Evolutionary conservation across 2,888 invertebrate genomes (phyloP).

Genomic region (Seira musarum): DNA sequence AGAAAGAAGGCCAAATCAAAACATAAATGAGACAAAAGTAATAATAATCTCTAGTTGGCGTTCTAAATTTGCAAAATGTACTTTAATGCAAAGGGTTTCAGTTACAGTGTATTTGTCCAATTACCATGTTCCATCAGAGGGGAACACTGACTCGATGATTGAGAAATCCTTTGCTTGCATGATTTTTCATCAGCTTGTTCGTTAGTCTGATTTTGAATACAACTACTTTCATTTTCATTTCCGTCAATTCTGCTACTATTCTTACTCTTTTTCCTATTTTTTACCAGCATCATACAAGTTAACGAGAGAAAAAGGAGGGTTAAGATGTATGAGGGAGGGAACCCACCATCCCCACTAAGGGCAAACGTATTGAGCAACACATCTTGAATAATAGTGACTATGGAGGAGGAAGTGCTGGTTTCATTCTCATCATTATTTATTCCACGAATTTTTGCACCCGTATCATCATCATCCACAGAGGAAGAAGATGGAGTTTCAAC

Average conservation of each 20-base stretch:
- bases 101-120: conserved; percentile 4
- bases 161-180: not conserved
- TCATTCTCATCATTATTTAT: no score
- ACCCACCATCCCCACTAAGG: not conserved
- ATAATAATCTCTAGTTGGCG: no score
- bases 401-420: not conserved
- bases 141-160: not conserved
- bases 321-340: not conserved
- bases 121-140: conserved; percentile 16
- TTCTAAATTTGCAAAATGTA: no score
- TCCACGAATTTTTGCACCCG: no score
- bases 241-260: not conserved
- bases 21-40: no score
- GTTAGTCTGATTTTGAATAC: no score
- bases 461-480: no score
- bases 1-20: no score
- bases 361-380: not conserved
- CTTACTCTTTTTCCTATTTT: not conserved
- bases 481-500: not conserved
- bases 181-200: no score
- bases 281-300: not conserved
- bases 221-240: no score
- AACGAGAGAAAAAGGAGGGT: not conserved
- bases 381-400: not conserved
- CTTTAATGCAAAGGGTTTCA: no score